A percentile compares a stretch with the other conserved stretches of the same genome.
These are phyloP conservation scores for Norana najaformis DNA, from an alignment of 2,888 invertebrate genomes.

Conservation along the genomic window DNA sequence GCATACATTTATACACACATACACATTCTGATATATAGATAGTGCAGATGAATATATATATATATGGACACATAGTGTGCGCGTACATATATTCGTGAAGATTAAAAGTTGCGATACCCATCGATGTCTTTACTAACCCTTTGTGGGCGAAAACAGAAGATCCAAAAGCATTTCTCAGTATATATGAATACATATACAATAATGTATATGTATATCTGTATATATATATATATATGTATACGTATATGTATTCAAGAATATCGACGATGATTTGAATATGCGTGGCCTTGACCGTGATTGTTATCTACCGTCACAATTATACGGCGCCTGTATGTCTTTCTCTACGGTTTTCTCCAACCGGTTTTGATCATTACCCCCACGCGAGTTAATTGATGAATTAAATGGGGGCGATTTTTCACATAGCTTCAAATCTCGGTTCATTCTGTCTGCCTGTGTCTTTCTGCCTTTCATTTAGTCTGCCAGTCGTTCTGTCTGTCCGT, in stretches of 20 bases:
- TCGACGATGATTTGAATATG: neutral
- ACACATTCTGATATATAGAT: too few species aligned
- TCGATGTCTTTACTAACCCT: too few species aligned
- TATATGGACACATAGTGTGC: too few species aligned
- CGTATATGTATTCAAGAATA: too few species aligned
- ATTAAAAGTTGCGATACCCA: too few species aligned
- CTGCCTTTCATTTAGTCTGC: neutral
- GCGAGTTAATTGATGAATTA: too few species aligned
- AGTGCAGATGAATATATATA: neutral
- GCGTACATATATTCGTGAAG: too few species aligned
- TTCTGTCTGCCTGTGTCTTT: neutral
- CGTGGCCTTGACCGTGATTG: neutral
- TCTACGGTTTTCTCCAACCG: neutral
- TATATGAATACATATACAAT: too few species aligned
- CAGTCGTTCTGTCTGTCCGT: neutral
- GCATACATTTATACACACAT: neutral
- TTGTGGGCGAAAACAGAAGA: too few species aligned
- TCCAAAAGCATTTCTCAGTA: too few species aligned
- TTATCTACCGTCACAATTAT: neutral
- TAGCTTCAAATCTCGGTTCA: neutral
- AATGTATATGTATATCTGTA: too few species aligned
- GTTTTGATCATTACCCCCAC: neutral
- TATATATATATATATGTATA: too few species aligned
- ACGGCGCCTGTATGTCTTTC: neutral
- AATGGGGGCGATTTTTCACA: neutral